Conservation (phyloP, 2,888 invertebrate genomes). For the Crossocerus cetratus region DNA sequence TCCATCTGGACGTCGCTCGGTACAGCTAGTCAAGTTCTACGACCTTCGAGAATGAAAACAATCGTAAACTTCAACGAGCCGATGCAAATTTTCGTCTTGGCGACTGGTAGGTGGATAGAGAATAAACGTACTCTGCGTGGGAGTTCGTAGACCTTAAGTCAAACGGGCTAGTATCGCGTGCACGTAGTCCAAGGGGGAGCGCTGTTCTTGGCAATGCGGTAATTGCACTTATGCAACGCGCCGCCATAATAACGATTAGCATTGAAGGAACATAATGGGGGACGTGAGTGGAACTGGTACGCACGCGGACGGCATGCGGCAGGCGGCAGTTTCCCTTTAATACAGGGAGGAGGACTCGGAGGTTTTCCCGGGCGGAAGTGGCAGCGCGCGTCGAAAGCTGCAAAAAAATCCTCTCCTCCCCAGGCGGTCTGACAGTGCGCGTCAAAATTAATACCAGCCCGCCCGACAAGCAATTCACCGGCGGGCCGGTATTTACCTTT, state of each 20-base stretch:
- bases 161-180: slow-evolving; percentile 49
- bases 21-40: no score
- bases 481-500: slow-evolving; percentile 23
- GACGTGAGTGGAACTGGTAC: slow-evolving; percentile 48
- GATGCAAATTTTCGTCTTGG: background rate
- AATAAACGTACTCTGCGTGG: slow-evolving; percentile 5
- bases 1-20: no score
- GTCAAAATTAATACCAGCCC: slow-evolving; percentile 37
- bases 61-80: no score
- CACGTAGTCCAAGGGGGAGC: slow-evolving; percentile 46
- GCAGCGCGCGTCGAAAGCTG: background rate
- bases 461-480: slow-evolving; percentile 32
- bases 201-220: slow-evolving; percentile 50
- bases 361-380: background rate
- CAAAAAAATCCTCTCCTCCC: background rate
- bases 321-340: slow-evolving; percentile 8
- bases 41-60: no score
- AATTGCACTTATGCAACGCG: slow-evolving; percentile 71
- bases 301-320: background rate
- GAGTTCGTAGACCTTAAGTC: slow-evolving; percentile 49
- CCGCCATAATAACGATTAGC: slow-evolving; percentile 70
- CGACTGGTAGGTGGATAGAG: background rate
- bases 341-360: background rate
- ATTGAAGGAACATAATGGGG: slow-evolving; percentile 54
- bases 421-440: background rate